These are phyloP conservation scores for Tillus elongatus DNA, from an alignment of 2,888 invertebrate genomes.

Conservation along the genomic window DNA sequence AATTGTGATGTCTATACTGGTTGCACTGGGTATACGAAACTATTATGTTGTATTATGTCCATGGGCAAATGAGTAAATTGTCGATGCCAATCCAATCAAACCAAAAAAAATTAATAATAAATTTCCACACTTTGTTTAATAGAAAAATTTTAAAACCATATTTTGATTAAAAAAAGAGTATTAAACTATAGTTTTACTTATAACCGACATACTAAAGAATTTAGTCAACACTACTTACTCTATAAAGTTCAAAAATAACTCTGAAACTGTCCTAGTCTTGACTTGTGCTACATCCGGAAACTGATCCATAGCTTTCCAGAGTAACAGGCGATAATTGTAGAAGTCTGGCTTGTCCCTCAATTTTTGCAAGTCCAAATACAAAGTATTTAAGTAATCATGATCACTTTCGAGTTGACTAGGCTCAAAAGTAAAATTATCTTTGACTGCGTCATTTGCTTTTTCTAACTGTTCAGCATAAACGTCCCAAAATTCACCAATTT, in stretches of 20 bases:
- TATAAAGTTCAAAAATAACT: constrained; percentile 72
- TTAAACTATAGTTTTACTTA: too few relatives aligned
- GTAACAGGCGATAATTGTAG: constrained; percentile 63
- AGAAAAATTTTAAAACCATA: too few relatives aligned
- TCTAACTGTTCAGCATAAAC: constrained; percentile 55
- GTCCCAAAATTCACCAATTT: constrained; percentile 61
- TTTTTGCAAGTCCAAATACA: constrained; percentile 29
- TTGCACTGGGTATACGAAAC: too few relatives aligned
- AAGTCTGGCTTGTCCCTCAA: constrained; percentile 57
- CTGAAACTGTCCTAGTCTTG: constrained; percentile 70
- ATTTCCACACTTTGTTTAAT: too few relatives aligned
- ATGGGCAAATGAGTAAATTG: too few relatives aligned
- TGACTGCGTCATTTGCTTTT: constrained; percentile 44
- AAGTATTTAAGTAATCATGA: constrained; percentile 19
- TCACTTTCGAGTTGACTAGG: constrained; percentile 17
- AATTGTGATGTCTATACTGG: too few relatives aligned
- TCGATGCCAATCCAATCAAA: too few relatives aligned
- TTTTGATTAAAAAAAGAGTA: too few relatives aligned
- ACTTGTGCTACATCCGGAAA: constrained; percentile 70
- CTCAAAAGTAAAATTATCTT: constrained; percentile 25
- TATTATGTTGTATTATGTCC: too few relatives aligned
- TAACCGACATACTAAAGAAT: too few relatives aligned
- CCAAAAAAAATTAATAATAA: too few relatives aligned
- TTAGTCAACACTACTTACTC: constrained; percentile 43
- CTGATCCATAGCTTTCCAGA: constrained; percentile 71